Evolutionary conservation across 2,113 vertebrate species (phyloP).

Genomic region (Plestiodon gilberti): DNA sequence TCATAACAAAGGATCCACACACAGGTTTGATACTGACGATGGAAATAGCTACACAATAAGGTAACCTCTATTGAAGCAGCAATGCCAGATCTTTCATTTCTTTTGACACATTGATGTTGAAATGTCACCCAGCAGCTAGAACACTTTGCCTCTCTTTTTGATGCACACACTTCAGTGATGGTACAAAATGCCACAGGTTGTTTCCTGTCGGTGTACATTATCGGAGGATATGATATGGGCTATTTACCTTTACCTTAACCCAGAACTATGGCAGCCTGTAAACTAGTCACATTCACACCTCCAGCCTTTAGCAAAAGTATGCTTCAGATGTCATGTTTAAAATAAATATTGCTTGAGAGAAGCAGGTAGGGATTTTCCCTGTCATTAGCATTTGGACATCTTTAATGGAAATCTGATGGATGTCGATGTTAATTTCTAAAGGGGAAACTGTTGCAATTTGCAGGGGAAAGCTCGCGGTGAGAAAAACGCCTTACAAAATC

Average conservation of each 20-base stretch:
- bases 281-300: slow-evolving; percentile 2
- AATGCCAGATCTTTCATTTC: background rate
- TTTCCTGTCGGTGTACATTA: slow-evolving; percentile 6
- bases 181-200: background rate
- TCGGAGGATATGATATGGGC: background rate
- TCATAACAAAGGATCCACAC: background rate
- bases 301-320: slow-evolving; percentile 41
- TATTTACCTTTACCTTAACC: background rate
- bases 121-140: background rate
- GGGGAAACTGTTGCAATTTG: slow-evolving; percentile 43
- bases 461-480: slow-evolving; percentile 57
- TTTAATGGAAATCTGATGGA: slow-evolving; percentile 43
- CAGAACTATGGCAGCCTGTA: slow-evolving; percentile 3
- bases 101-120: background rate
- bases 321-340: slow-evolving; percentile 48
- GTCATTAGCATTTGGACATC: slow-evolving; percentile 48
- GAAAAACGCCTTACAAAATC: slow-evolving; percentile 59
- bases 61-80: background rate
- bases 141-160: accelerated
- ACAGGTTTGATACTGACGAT: background rate
- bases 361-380: slow-evolving; percentile 38
- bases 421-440: slow-evolving; percentile 48
- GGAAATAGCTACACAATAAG: background rate
- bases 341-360: slow-evolving; percentile 18
- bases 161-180: background rate